phyloP scores from a whole-genome alignment of 2,888 invertebrate genomes.

The Cheilosia vernalis region DNA sequence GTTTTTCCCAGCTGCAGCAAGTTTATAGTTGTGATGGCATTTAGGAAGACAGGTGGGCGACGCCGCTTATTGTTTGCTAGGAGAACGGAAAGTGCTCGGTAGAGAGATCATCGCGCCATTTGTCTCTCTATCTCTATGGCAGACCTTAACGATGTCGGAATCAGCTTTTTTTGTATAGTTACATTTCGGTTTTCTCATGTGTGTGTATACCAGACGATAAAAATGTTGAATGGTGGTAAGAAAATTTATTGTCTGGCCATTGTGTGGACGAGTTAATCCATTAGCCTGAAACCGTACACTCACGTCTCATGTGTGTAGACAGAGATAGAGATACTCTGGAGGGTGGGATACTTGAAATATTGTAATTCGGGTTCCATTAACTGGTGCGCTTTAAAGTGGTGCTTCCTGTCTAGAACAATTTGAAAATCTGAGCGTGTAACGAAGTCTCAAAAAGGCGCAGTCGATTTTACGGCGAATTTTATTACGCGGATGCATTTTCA shows the following conservation, averaged over 20 bases:
- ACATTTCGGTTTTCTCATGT: conserved; percentile 8
- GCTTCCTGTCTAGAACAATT: too few relatives aligned
- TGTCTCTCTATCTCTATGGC: conserved; percentile 34
- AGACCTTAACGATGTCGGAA: conserved; percentile 47
- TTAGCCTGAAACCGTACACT: conserved; percentile 49
- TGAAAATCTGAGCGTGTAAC: too few relatives aligned
- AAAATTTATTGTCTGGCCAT: conserved; percentile 61
- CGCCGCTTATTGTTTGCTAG: conserved; percentile 60
- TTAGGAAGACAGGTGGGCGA: conserved; percentile 51
- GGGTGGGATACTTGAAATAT: too few relatives aligned
- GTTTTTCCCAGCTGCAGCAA: conserved; percentile 13
- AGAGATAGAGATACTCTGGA: neutral
- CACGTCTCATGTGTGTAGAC: neutral
- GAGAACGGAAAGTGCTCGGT: conserved; percentile 50
- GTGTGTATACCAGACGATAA: conserved; percentile 46
- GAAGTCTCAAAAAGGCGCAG: too few relatives aligned
- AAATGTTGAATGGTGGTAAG: conserved; percentile 46
- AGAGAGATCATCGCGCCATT: conserved; percentile 62
- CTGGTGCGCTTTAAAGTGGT: too few relatives aligned
- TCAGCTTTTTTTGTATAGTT: conserved; percentile 27
- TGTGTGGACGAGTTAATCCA: conserved; percentile 65
- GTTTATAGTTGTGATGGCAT: conserved; percentile 39
- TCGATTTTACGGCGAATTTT: too few relatives aligned
- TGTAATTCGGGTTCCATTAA: too few relatives aligned
- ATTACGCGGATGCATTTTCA: too few relatives aligned